A percentile compares a stretch with the other conserved stretches of the same genome.
phyloP scores from a whole-genome alignment of 2,797 vertebrate species.

The Iguana delicatissima region DNA sequence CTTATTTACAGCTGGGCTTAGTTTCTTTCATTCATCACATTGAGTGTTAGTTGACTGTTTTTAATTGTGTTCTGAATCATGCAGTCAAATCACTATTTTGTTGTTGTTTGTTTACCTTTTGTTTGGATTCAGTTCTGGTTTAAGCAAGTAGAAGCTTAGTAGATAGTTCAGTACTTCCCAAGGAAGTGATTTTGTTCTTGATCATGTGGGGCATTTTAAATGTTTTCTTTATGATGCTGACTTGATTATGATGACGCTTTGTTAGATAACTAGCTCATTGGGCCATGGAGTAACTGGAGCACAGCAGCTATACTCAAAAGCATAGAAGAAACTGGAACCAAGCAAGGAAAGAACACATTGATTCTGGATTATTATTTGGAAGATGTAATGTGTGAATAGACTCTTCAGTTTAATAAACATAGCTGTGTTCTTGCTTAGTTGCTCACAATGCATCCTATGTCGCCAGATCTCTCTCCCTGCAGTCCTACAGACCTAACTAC shows the following conservation, averaged over 20 bases:
- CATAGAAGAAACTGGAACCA: background rate
- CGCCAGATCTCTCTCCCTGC: background rate
- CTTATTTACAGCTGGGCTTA: conserved; percentile 29
- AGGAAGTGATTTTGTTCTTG: background rate
- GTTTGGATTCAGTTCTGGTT: background rate
- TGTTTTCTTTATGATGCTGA: too few species aligned
- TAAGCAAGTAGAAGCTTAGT: background rate
- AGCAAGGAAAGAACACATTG: background rate
- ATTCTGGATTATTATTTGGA: background rate
- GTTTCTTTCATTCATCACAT: conserved; percentile 1
- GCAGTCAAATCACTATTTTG: background rate
- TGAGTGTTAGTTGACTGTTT: background rate
- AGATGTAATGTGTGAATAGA: background rate
- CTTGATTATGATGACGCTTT: background rate
- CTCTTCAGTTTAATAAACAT: background rate
- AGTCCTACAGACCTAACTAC: background rate
- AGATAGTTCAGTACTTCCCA: background rate
- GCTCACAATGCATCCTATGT: background rate
- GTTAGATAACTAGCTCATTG: background rate
- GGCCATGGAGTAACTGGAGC: too few species aligned
- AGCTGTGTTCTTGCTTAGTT: background rate
- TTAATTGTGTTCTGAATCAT: background rate
- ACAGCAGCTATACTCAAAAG: background rate
- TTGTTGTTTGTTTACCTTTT: background rate
- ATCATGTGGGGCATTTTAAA: background rate